phyloP scores from a whole-genome alignment of 2,888 invertebrate genomes.

The Idaea biselata region DNA sequence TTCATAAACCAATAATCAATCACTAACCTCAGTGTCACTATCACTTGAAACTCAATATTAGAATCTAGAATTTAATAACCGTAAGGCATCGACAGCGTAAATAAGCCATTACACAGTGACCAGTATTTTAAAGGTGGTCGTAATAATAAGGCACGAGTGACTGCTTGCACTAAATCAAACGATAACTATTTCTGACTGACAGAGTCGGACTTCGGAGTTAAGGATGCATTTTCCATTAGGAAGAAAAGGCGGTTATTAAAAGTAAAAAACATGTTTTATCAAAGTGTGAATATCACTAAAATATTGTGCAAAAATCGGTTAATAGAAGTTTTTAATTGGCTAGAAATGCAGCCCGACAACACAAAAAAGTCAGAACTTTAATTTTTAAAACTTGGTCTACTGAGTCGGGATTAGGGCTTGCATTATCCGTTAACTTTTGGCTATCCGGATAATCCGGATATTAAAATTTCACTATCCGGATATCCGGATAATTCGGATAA shows the following conservation, averaged over 20 bases:
- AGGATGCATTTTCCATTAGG: too few species aligned
- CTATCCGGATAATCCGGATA: too few species aligned
- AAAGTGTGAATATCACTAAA: background rate
- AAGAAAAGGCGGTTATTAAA: background rate
- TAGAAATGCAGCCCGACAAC: too few species aligned
- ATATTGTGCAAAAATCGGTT: too few species aligned
- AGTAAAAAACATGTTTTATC: background rate
- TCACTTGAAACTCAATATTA: background rate
- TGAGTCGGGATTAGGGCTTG: too few species aligned
- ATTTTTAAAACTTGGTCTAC: too few species aligned
- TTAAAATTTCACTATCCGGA: too few species aligned
- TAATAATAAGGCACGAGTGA: constrained; percentile 42
- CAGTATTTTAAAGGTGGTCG: constrained; percentile 62
- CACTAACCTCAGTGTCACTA: background rate
- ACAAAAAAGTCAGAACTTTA: too few species aligned
- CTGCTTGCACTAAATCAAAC: constrained; percentile 64
- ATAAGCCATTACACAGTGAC: constrained; percentile 21
- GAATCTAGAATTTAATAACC: constrained; percentile 5
- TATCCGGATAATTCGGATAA: too few species aligned
- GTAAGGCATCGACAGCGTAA: constrained; percentile 18
- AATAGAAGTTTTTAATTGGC: too few species aligned
- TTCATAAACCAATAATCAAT: background rate
- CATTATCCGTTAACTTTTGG: too few species aligned
- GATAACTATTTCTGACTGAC: constrained; percentile 13
- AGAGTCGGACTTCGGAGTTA: constrained; percentile 2